These are phyloP conservation scores for Epinotia nisella DNA, from an alignment of 2,888 invertebrate species.

Conservation along the genomic window DNA sequence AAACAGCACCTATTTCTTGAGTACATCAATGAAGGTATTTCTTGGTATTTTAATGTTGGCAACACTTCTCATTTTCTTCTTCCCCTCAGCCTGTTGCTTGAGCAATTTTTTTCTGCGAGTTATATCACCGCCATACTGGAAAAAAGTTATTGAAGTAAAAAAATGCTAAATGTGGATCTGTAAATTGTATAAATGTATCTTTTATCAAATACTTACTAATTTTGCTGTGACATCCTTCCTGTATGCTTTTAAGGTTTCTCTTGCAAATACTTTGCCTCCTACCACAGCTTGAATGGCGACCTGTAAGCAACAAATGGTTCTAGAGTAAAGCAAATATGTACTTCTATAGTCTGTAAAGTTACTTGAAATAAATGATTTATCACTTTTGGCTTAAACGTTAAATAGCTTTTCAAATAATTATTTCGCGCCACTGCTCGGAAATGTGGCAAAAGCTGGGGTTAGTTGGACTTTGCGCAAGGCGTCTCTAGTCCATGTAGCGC, in stretches of 20 bases:
- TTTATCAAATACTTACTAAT: constrained; percentile 86
- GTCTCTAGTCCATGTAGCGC: too few species aligned
- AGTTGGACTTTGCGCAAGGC: too few species aligned
- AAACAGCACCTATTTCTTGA: constrained; percentile 86
- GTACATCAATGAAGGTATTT: constrained; percentile 96
- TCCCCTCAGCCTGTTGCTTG: constrained; percentile 96
- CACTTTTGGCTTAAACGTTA: too few species aligned
- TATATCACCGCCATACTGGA: constrained; percentile 95
- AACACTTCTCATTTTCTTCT: constrained; percentile 95
- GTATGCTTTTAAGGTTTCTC: constrained; percentile 94
- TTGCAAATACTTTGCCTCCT: constrained; percentile 90
- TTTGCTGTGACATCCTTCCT: constrained; percentile 97
- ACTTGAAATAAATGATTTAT: too few species aligned
- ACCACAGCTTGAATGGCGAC: constrained; percentile 94
- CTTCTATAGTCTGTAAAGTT: too few species aligned
- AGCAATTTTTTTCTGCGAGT: constrained; percentile 95
- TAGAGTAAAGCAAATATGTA: not conserved
- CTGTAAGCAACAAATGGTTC: constrained; percentile 59
- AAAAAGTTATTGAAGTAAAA: constrained; percentile 53
- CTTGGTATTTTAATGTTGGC: constrained; percentile 96
- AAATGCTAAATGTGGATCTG: not conserved
- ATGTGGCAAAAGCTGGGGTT: too few species aligned
- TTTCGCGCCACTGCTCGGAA: too few species aligned
- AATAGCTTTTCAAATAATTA: too few species aligned
- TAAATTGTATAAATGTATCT: not conserved